Percentiles rank a stretch among this genome's conserved stretches.
Conservation (phyloP, 2,888 invertebrate species). For the Portevinia maculata region DNA sequence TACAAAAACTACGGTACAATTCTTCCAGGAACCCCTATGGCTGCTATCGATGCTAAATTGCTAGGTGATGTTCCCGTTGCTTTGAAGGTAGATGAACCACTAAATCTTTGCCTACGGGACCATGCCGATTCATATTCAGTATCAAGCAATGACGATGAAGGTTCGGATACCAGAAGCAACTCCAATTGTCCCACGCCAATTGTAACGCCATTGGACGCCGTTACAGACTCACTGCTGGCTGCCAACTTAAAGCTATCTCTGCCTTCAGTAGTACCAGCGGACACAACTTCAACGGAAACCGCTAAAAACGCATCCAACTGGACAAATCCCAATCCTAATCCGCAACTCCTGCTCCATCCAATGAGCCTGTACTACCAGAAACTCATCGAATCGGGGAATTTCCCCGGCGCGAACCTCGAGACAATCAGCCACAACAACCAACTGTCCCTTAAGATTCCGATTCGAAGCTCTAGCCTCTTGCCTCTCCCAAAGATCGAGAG, state of each 20-base stretch:
- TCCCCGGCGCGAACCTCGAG: slow-evolving; percentile 80
- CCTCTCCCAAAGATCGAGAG: slow-evolving; percentile 76
- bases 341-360: slow-evolving; percentile 88
- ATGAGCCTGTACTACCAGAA: slow-evolving; percentile 91
- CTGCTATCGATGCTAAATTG: slow-evolving; percentile 80
- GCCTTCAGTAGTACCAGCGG: slow-evolving; percentile 82
- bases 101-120: slow-evolving; percentile 93
- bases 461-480: slow-evolving; percentile 78
- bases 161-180: slow-evolving; percentile 68
- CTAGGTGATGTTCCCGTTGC: slow-evolving; percentile 2
- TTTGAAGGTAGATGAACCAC: slow-evolving; percentile 86
- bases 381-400: slow-evolving; percentile 84
- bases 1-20: slow-evolving; percentile 96
- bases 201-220: slow-evolving; percentile 75
- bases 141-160: slow-evolving; percentile 79
- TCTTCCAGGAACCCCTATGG: slow-evolving; percentile 88
- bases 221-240: slow-evolving; percentile 76
- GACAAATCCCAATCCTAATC: slow-evolving; percentile 81
- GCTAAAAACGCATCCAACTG: slow-evolving; percentile 80
- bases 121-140: slow-evolving; percentile 81
- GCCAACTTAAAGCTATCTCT: slow-evolving; percentile 83
- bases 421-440: slow-evolving; percentile 83
- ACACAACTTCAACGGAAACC: slow-evolving; percentile 78
- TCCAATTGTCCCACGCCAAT: slow-evolving; percentile 78
- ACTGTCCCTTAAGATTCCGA: slow-evolving; percentile 80